Evolutionary conservation across 2,797 vertebrate genomes (phyloP).

Genomic region (Discoglossus pictus): DNA sequence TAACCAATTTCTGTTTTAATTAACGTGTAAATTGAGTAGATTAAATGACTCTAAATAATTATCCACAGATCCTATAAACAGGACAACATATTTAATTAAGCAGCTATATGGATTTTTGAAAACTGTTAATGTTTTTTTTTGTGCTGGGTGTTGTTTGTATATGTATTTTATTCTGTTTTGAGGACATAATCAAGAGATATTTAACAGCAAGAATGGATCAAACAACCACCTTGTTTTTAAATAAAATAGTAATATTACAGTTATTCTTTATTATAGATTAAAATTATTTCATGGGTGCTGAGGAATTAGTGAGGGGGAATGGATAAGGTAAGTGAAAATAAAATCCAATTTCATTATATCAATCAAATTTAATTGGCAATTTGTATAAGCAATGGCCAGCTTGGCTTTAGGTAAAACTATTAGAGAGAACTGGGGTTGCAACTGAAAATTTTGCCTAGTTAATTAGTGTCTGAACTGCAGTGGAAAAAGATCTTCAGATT

Average conservation of each 20-base stretch:
- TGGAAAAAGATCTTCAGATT: constrained; percentile 81
- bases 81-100: constrained; percentile 92
- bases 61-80: constrained; percentile 86
- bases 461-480: constrained; percentile 83
- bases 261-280: constrained; percentile 15
- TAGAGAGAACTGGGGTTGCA: constrained; percentile 79
- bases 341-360: constrained; percentile 83
- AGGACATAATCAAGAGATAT: no score
- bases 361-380: constrained; percentile 87
- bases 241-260: background rate
- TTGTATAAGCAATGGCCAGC: constrained; percentile 81
- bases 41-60: constrained; percentile 95
- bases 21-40: constrained; percentile 95
- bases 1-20: constrained; percentile 83
- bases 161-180: no score
- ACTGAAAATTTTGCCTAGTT: constrained; percentile 86
- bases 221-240: background rate
- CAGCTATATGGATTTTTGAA: constrained; percentile 79
- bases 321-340: constrained; percentile 75
- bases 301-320: constrained; percentile 38
- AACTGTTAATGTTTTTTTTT: constrained; percentile 76
- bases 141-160: constrained; percentile 62
- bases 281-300: constrained; percentile 32
- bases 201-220: background rate
- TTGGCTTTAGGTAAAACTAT: constrained; percentile 83